Conservation (phyloP, 2,113 vertebrate genomes). For the Catharus minimus region DNA sequence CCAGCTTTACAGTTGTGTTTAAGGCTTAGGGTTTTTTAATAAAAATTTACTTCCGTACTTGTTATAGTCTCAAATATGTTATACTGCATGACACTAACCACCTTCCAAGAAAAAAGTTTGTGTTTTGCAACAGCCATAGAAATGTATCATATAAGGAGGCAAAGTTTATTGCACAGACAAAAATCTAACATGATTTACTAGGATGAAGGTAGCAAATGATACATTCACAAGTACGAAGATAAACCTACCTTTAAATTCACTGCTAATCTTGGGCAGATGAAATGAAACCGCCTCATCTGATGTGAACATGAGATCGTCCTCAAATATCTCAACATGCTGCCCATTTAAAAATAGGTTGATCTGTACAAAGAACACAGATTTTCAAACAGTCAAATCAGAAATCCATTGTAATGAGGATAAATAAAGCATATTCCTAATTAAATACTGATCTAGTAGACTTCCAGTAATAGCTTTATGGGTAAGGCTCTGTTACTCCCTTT, state of each 20-base stretch:
- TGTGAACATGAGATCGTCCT: slow-evolving; percentile 63
- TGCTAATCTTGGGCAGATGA: slow-evolving; percentile 22
- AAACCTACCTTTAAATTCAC: slow-evolving; percentile 67
- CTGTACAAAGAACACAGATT: slow-evolving; percentile 49
- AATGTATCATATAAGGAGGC: not conserved
- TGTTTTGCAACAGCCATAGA: not conserved
- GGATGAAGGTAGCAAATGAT: not conserved
- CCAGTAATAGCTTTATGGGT: not conserved
- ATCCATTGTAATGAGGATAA: not conserved
- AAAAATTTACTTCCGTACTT: not conserved
- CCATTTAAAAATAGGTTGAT: slow-evolving; percentile 76
- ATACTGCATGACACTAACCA: not conserved
- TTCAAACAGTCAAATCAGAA: not conserved
- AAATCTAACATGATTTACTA: not conserved
- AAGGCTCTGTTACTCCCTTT: not conserved
- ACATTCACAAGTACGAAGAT: not conserved
- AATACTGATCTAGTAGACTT: not conserved
- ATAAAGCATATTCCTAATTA: not conserved
- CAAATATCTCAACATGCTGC: slow-evolving; percentile 74
- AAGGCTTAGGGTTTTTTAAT: not conserved
- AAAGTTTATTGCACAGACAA: not conserved
- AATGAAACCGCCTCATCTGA: slow-evolving; percentile 38
- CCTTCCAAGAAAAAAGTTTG: not conserved
- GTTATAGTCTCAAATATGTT: not conserved
- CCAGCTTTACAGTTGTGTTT: not conserved